phyloP scores from a whole-genome alignment of 2,888 invertebrate genomes.

The Malthinus seriepunctatus region DNA sequence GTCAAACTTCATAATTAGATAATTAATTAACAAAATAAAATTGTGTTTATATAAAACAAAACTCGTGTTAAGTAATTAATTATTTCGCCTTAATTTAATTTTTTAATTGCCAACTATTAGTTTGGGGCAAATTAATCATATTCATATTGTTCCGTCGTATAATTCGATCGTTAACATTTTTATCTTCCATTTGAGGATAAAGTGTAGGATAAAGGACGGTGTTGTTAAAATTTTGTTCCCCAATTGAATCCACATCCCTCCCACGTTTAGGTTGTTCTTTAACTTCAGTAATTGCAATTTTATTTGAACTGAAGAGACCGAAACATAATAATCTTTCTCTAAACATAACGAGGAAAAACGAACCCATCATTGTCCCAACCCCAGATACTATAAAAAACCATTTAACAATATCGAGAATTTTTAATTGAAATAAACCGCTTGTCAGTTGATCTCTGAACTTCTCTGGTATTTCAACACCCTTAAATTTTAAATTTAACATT shows the following conservation, averaged over 20 bases:
- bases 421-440: conserved; percentile 50
- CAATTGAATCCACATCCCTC: conserved; percentile 1
- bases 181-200: conserved; percentile 32
- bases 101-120: conserved; percentile 7
- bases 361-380: conserved; percentile 38
- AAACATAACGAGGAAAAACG: conserved; percentile 34
- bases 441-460: conserved; percentile 51
- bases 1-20: no score
- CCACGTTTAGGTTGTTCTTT: not conserved
- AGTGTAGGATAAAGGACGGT: conserved; percentile 30
- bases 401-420: conserved; percentile 52
- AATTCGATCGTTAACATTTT: conserved; percentile 26
- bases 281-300: conserved; percentile 29
- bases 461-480: conserved; percentile 38
- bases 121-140: not conserved
- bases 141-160: conserved; percentile 8
- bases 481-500: conserved; percentile 2
- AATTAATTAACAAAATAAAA: no score
- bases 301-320: conserved; percentile 29
- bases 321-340: conserved; percentile 38
- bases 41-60: no score
- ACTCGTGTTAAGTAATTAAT: not conserved
- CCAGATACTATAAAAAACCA: conserved; percentile 55
- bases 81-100: conserved; percentile 5
- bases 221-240: conserved; percentile 24